Evolutionary conservation across 2,113 vertebrate genomes (phyloP), one percentile per base, ranked within the genome.

Genomic region (Callospermophilus lateralis): DNA sequence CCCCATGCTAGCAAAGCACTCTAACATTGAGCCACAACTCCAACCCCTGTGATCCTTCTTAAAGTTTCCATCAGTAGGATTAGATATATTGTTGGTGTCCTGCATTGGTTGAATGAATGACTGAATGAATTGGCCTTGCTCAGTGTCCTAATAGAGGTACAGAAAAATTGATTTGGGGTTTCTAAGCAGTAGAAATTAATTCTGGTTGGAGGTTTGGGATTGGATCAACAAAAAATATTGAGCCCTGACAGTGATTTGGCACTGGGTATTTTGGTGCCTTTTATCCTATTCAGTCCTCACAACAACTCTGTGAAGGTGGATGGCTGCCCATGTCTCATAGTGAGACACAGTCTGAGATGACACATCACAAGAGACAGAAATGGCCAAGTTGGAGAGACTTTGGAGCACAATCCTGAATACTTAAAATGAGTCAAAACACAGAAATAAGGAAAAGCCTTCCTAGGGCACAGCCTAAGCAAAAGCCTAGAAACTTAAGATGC

Each of bases 391-490:
- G 73, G 68, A 93, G 20, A 94, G 65, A 81, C 55, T 89, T 80
- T 74, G n/a, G 26, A 92, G 20, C 48, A 95, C 73, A 85, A 34
- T 77, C 28, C 61, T 77, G 39, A 90, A 61, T 58, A 13, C 32
- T 76, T 85, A 90, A 94, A 91, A 83, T 87, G 74, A 94, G 68
- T 96, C 51, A 94, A 94, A 94, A 90, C 81, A 78, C 61, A 92
- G 55, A 86, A 92, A 73, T 58, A 84, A 90, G 55, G 48, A 93
- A 89, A 30, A 81, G 39, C 37, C 83, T 92, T 63, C n/a, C 39
- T 76, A 93, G 67, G 65, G 53, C 51, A 78, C 24, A 79, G 55
- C 48, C 32, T 78, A 61, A 94, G 28, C 42, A n/a, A 74, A 94
- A 67, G 37, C 65, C 67, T 84, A 87, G 73, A 97, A 55, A 78